phyloP scores from a whole-genome alignment of 2,888 invertebrate genomes.

The Loripinus fragilis region DNA sequence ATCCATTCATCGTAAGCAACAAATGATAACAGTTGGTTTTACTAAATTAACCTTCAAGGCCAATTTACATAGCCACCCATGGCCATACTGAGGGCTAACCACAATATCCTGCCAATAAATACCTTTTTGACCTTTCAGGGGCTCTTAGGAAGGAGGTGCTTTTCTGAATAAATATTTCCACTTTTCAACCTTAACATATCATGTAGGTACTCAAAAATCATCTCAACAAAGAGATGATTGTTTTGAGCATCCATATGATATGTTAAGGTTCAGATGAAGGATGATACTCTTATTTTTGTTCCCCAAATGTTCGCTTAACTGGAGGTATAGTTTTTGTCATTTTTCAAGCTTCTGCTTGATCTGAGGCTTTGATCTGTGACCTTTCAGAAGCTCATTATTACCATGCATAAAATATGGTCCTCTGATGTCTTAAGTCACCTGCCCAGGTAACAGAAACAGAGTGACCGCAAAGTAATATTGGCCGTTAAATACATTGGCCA shows the following conservation, averaged over 20 bases:
- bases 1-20: no score
- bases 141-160: no score
- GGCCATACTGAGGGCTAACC: not conserved
- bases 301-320: no score
- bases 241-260: no score
- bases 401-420: not conserved
- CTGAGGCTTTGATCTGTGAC: not conserved
- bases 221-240: no score
- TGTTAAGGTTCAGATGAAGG: no score
- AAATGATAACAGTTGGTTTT: not conserved
- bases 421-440: not conserved
- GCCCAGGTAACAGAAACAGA: slow-evolving; percentile 9
- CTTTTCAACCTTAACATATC: no score
- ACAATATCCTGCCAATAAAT: slow-evolving; percentile 5
- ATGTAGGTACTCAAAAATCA: no score
- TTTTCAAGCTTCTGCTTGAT: no score
- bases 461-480: slow-evolving; percentile 3
- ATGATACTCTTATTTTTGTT: no score
- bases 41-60: not conserved
- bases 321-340: no score
- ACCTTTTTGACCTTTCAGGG: slow-evolving; percentile 4
- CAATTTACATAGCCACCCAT: not conserved
- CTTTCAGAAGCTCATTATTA: not conserved
- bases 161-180: no score
- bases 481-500: not conserved